Conservation (phyloP, 2,113 vertebrate genomes). For the Calonectris borealis region DNA sequence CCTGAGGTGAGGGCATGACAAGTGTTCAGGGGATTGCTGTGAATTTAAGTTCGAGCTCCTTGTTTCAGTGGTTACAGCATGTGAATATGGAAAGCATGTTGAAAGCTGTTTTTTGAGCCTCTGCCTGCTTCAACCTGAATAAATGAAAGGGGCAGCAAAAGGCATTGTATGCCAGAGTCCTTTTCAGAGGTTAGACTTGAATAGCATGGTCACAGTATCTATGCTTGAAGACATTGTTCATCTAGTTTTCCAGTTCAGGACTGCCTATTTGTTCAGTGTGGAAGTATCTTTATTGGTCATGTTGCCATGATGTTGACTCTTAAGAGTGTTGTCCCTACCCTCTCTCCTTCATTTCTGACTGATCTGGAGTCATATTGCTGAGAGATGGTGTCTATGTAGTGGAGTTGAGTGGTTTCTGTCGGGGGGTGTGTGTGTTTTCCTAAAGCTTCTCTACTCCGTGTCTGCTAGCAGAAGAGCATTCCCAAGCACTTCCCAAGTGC, state of each 20-base stretch:
- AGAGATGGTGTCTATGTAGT: background rate
- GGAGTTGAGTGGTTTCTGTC: background rate
- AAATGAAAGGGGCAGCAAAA: background rate
- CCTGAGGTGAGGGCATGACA: slow-evolving; percentile 61
- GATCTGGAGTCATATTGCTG: background rate
- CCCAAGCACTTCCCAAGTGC: background rate
- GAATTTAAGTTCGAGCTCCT: background rate
- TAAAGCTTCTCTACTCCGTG: background rate
- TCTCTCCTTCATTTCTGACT: background rate
- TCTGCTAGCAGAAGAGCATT: background rate
- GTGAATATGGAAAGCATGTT: slow-evolving; percentile 48
- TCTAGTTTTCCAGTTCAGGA: background rate
- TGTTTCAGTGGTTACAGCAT: slow-evolving; percentile 40
- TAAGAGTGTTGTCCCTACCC: background rate
- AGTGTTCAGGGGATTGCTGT: slow-evolving; percentile 39
- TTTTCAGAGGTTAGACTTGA: background rate
- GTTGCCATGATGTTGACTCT: background rate
- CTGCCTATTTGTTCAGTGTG: background rate
- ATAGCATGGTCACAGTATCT: background rate
- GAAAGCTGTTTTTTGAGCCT: background rate
- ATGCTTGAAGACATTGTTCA: background rate
- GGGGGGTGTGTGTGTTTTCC: background rate
- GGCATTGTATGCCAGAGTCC: background rate
- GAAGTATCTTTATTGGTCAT: background rate
- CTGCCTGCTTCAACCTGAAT: slow-evolving; percentile 7